phyloP scores from a whole-genome alignment of 2,888 invertebrate genomes.

The Phaedon cochleariae region DNA sequence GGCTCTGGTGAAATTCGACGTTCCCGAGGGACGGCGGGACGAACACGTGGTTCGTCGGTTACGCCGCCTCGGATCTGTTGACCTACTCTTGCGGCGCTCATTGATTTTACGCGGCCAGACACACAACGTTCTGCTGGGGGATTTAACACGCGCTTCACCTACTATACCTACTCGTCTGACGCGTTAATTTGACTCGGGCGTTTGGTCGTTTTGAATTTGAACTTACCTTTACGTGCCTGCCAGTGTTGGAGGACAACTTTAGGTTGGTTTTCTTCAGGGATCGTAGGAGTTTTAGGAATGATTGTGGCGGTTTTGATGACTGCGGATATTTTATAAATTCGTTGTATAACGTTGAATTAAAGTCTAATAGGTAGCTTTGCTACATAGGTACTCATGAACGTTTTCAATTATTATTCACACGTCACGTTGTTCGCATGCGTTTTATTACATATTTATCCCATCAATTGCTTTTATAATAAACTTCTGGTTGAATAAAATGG shows the following conservation, averaged over 20 bases:
- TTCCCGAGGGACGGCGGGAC: conserved; percentile 4
- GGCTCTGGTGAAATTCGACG: no score
- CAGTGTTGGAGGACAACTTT: neutral
- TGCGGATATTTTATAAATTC: no score
- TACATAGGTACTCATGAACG: no score
- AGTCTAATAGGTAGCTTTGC: no score
- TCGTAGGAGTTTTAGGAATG: neutral
- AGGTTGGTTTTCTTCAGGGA: neutral
- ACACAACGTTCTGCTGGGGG: conserved; percentile 48
- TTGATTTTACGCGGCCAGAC: conserved; percentile 53
- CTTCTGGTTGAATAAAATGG: no score
- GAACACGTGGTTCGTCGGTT: conserved; percentile 44
- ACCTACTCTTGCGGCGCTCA: conserved; percentile 54
- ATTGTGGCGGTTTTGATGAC: no score
- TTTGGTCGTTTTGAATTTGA: conserved; percentile 29
- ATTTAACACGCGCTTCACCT: conserved; percentile 38
- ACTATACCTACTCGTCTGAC: conserved; percentile 31
- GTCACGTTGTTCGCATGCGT: no score
- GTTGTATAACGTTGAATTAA: no score
- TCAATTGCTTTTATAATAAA: neutral
- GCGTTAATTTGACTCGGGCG: conserved; percentile 38
- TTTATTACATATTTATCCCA: neutral
- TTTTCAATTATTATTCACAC: no score
- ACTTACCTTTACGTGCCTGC: no score
- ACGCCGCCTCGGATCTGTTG: conserved; percentile 48